These are phyloP conservation scores for Microplitis deprimator DNA, from an alignment of 2,888 invertebrate genomes.

Conservation along the genomic window DNA sequence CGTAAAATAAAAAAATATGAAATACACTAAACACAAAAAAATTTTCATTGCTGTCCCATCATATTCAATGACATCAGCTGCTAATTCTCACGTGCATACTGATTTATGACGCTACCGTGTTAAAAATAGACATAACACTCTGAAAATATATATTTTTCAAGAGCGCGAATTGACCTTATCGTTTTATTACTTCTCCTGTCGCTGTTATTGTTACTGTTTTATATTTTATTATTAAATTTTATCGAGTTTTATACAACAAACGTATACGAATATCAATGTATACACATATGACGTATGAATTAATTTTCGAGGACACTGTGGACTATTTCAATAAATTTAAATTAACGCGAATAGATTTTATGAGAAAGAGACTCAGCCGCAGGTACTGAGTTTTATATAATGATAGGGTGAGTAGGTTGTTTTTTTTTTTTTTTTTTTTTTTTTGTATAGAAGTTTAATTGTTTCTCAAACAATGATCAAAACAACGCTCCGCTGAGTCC, in stretches of 20 bases:
- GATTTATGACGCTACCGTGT: neutral
- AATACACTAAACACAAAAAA: neutral
- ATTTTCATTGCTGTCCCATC: neutral
- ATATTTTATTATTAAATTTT: neutral
- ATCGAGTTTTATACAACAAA: neutral
- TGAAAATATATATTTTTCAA: neutral
- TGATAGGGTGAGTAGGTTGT: neutral
- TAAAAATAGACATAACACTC: neutral
- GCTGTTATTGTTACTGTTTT: neutral
- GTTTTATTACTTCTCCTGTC: neutral
- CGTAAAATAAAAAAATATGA: neutral
- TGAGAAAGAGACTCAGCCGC: neutral
- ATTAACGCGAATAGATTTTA: neutral
- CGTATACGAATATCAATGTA: neutral
- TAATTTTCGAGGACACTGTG: neutral
- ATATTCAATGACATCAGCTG: neutral
- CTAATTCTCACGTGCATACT: neutral
- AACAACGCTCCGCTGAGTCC: conserved; percentile 24
- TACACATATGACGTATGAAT: neutral
- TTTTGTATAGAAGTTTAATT: conserved; percentile 32
- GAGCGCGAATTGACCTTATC: neutral
- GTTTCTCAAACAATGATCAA: conserved; percentile 36
- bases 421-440: neutral
- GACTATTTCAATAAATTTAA: neutral
- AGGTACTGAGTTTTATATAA: neutral